These are phyloP conservation scores for Podotricha telesiphe DNA, from an alignment of 2,888 invertebrate genomes.

Conservation along the genomic window DNA sequence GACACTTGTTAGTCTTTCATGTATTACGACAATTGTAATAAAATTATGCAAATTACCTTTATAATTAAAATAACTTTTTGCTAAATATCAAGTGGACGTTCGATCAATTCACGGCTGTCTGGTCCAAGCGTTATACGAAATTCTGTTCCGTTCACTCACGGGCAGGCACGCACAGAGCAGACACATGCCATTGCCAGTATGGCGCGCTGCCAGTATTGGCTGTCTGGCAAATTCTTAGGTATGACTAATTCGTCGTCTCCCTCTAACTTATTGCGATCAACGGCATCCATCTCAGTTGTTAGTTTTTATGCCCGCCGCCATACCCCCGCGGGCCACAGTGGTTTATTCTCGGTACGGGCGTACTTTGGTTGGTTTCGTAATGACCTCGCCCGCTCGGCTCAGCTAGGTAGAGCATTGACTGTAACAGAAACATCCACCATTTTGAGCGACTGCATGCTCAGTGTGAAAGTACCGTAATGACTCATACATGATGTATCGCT, in stretches of 20 bases:
- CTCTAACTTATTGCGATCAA: slow-evolving; percentile 48
- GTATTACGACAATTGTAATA: slow-evolving; percentile 52
- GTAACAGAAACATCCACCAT: slow-evolving; percentile 39
- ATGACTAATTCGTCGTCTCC: slow-evolving; percentile 56
- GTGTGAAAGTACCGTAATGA: not conserved
- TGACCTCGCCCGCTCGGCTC: slow-evolving; percentile 59
- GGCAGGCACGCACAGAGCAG: slow-evolving; percentile 55
- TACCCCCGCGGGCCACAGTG: slow-evolving; percentile 49
- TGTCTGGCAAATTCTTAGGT: slow-evolving; percentile 66
- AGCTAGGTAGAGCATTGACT: slow-evolving; percentile 49
- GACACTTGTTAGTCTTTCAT: slow-evolving; percentile 22
- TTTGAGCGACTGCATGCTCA: slow-evolving; percentile 39
- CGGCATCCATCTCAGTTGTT: slow-evolving; percentile 47
- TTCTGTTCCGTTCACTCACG: slow-evolving; percentile 69
- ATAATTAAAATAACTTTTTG: slow-evolving; percentile 51
- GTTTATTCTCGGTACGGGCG: slow-evolving; percentile 63
- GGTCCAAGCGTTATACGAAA: slow-evolving; percentile 55
- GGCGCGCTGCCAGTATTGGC: slow-evolving; percentile 71
- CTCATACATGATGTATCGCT: slow-evolving; percentile 12
- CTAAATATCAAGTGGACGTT: slow-evolving; percentile 44
- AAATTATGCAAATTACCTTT: slow-evolving; percentile 58
- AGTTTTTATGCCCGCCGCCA: slow-evolving; percentile 50
- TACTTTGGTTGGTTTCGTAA: slow-evolving; percentile 46
- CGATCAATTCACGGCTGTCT: slow-evolving; percentile 48
- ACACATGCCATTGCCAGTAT: slow-evolving; percentile 65